Percentiles rank a stretch among this genome's conserved stretches.
Conservation (phyloP, 2,797 vertebrate genomes). For the Brachyalestes nurse region DNA sequence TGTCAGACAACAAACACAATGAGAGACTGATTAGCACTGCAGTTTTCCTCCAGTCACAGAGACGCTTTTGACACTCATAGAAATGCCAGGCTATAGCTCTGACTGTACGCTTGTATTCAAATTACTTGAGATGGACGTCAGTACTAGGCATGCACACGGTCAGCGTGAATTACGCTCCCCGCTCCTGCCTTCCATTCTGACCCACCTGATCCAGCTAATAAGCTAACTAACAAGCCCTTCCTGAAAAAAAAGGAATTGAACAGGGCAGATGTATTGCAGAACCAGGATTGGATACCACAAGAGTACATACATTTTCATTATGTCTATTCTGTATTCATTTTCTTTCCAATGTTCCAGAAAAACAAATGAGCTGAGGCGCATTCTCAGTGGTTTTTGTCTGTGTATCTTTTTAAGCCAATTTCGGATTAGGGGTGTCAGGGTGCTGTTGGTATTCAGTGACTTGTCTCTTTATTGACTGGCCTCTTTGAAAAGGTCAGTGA, state of each 20-base stretch:
- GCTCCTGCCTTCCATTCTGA: background rate
- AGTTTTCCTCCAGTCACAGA: background rate
- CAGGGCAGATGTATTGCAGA: background rate
- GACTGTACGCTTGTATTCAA: no score
- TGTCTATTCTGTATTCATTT: background rate
- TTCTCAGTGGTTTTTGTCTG: conserved; percentile 37
- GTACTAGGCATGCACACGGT: background rate
- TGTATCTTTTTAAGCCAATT: conserved; percentile 45
- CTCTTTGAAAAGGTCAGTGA: conserved; percentile 58
- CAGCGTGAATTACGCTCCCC: no score
- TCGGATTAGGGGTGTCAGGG: conserved; percentile 44
- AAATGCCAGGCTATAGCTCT: no score
- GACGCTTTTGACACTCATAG: background rate
- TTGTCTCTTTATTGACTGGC: conserved; percentile 59
- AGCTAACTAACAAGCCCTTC: background rate
- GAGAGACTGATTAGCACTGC: background rate
- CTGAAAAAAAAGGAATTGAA: background rate
- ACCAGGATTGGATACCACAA: background rate
- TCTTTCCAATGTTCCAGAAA: background rate
- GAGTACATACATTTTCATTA: background rate
- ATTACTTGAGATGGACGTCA: no score
- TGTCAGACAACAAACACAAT: no score
- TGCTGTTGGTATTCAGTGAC: conserved; percentile 54
- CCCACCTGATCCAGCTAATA: background rate
- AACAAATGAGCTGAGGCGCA: conserved; percentile 43